These are phyloP conservation scores for Synanthedon myopaeformis DNA, from an alignment of 2,888 invertebrate genomes.

Conservation along the genomic window DNA sequence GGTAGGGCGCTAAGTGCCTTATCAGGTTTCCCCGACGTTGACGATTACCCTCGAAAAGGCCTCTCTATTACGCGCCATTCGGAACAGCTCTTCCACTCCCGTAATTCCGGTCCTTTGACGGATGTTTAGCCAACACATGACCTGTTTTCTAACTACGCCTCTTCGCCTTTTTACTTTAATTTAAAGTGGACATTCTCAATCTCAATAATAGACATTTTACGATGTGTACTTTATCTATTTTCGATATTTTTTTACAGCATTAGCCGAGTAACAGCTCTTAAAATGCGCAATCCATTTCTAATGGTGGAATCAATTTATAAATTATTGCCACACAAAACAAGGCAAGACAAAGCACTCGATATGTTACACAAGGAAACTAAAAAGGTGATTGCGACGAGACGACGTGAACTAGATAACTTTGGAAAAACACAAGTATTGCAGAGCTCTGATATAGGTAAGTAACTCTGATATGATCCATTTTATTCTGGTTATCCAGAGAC, in stretches of 20 bases:
- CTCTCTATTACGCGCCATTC: no score
- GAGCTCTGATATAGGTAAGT: slow-evolving; percentile 32
- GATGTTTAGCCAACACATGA: no score
- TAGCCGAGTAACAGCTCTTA: slow-evolving; percentile 22
- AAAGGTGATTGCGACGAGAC: slow-evolving; percentile 51
- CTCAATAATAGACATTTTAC: background rate
- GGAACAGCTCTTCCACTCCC: no score
- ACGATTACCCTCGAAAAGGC: no score
- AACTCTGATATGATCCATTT: no score
- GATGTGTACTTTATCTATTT: background rate
- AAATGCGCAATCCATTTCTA: slow-evolving; percentile 44
- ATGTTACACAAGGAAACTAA: slow-evolving; percentile 53
- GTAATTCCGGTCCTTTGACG: no score
- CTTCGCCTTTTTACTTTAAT: background rate
- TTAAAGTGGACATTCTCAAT: background rate
- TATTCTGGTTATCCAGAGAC: no score
- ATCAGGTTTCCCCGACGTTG: no score
- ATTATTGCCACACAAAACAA: slow-evolving; percentile 68
- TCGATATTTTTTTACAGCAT: background rate
- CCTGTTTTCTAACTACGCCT: background rate
- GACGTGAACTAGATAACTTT: slow-evolving; percentile 30
- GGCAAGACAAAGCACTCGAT: slow-evolving; percentile 56
- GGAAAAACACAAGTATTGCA: slow-evolving; percentile 23
- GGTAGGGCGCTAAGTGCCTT: no score
- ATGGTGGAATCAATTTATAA: slow-evolving; percentile 43